These are phyloP conservation scores for Schizopygopsis pylzovi DNA, from an alignment of 2,797 vertebrate genomes.

Conservation along the genomic window DNA sequence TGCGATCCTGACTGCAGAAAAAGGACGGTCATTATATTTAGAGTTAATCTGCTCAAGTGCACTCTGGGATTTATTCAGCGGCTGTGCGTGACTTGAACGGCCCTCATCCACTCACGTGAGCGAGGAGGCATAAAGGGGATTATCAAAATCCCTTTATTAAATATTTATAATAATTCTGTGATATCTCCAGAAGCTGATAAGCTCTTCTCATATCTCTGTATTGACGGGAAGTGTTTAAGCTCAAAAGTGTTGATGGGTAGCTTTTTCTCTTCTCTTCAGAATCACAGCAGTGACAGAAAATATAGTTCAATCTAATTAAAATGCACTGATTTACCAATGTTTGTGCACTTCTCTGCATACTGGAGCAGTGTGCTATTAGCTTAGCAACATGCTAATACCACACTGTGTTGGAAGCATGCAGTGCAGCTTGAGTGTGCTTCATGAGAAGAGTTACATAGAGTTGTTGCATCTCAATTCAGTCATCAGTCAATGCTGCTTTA, in stretches of 20 bases:
- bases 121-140: conserved; percentile 44
- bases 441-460: neutral
- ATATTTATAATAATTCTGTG: conserved; percentile 62
- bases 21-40: conserved; percentile 28
- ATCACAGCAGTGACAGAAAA: neutral
- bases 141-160: conserved; percentile 63
- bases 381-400: too few species aligned
- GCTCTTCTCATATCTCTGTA: conserved; percentile 44
- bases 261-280: conserved; percentile 18
- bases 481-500: neutral
- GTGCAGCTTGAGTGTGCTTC: neutral
- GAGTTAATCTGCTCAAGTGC: conserved; percentile 47
- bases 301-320: neutral
- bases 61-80: conserved; percentile 47
- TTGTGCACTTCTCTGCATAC: neutral
- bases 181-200: conserved; percentile 33
- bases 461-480: neutral
- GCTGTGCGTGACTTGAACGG: conserved; percentile 35
- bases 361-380: neutral
- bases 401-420: neutral
- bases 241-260: conserved; percentile 1
- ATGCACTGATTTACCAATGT: neutral
- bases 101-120: conserved; percentile 37
- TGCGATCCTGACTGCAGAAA: conserved; percentile 2
- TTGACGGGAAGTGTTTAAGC: conserved; percentile 39